Conservation (phyloP, 2,888 invertebrate species). For the Cryptus armator region DNA sequence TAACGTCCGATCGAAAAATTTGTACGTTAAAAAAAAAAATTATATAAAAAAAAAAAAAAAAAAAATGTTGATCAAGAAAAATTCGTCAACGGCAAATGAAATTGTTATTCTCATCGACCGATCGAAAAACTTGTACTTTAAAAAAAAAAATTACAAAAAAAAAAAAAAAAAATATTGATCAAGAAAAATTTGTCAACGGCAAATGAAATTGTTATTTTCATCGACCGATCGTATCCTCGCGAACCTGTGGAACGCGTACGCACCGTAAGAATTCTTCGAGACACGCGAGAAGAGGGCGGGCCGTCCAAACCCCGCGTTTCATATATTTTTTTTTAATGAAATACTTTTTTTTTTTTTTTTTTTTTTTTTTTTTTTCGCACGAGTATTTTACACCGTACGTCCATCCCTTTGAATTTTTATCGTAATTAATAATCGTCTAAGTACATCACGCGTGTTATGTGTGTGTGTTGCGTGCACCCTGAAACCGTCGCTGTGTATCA, state of each 20-base stretch:
- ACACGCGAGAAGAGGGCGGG: constrained; percentile 15
- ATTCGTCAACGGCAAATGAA: background rate
- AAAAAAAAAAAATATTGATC: background rate
- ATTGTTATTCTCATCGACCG: background rate
- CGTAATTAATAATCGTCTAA: background rate
- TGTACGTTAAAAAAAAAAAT: no score
- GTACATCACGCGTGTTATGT: constrained; percentile 2
- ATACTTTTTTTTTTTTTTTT: background rate
- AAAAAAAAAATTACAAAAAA: no score
- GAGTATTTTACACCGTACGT: constrained; percentile 16
- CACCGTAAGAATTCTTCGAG: constrained; percentile 1
- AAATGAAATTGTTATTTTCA: background rate
- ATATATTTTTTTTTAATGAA: background rate
- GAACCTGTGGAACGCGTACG: background rate
- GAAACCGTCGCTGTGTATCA: constrained; percentile 53
- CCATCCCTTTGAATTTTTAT: background rate
- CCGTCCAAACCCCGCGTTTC: background rate
- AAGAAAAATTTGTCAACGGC: background rate
- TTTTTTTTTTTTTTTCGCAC: background rate
- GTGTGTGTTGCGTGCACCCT: constrained; percentile 49
- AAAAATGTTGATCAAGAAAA: background rate
- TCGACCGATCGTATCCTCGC: background rate
- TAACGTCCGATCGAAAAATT: no score
- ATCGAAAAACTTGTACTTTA: no score
- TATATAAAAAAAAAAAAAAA: no score